phyloP scores from a whole-genome alignment of 2,113 vertebrate genomes.

The Caranx melampygus region DNA sequence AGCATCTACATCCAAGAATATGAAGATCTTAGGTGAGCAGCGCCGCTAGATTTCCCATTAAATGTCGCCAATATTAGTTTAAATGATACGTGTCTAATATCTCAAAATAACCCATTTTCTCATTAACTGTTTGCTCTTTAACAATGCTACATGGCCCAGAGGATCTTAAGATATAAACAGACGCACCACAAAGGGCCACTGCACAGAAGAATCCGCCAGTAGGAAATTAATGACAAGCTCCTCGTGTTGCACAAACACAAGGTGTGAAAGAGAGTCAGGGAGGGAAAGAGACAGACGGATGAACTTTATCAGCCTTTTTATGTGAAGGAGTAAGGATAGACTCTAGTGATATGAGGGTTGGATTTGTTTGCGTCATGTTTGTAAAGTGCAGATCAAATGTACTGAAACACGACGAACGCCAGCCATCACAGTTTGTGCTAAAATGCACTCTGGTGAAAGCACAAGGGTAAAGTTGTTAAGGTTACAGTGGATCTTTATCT shows the following conservation, averaged over 20 bases:
- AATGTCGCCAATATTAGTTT: conserved; percentile 45
- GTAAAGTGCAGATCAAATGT: conserved; percentile 30
- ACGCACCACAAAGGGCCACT: neutral
- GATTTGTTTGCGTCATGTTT: conserved; percentile 29
- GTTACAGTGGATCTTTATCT: conserved; percentile 20
- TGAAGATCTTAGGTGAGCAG: neutral
- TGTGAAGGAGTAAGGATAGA: conserved; percentile 25
- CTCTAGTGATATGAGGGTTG: conserved; percentile 11
- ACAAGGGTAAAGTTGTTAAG: conserved; percentile 14
- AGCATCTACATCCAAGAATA: neutral
- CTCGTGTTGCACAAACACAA: conserved; percentile 1
- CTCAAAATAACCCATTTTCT: conserved; percentile 45
- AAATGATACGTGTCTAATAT: conserved; percentile 36
- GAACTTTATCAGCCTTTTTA: conserved; percentile 10
- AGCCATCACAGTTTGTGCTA: neutral
- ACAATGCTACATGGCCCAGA: conserved; percentile 28
- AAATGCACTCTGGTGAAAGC: conserved; percentile 1
- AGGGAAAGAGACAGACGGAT: neutral
- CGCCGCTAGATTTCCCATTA: neutral
- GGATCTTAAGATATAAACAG: conserved; percentile 13
- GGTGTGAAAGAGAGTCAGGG: neutral
- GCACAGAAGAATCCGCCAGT: conserved; percentile 30
- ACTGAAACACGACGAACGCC: conserved; percentile 9
- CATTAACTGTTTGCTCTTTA: conserved; percentile 43
- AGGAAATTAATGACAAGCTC: conserved; percentile 58